Percentiles rank a stretch among this genome's conserved stretches.
phyloP scores from a whole-genome alignment of 2,797 vertebrate species.

The Megalops cyprinoides region DNA sequence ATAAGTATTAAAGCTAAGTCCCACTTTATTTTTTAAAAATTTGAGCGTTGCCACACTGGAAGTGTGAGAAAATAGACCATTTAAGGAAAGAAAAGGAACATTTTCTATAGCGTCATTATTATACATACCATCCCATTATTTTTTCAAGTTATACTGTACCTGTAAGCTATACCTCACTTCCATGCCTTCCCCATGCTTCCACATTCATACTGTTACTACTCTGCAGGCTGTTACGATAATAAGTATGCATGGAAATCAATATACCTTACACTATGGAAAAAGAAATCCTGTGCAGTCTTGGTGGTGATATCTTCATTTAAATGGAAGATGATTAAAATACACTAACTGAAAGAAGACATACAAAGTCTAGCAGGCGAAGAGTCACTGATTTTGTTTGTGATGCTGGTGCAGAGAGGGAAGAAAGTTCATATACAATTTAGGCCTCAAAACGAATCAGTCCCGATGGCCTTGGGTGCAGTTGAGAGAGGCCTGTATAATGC shows the following conservation, averaged over 20 bases:
- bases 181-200: not conserved
- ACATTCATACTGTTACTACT: not conserved
- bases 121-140: not conserved
- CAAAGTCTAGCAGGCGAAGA: not conserved
- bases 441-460: not conserved
- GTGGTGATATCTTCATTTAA: not conserved
- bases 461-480: not conserved
- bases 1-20: not conserved
- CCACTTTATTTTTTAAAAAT: too few species aligned
- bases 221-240: not conserved
- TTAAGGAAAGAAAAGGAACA: not conserved
- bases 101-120: not conserved
- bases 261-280: constrained; percentile 1
- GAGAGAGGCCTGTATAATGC: constrained; percentile 3
- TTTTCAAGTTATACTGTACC: not conserved
- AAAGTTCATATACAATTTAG: not conserved
- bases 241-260: constrained; percentile 13
- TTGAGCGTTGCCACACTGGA: not conserved
- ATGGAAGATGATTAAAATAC: not conserved
- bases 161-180: not conserved
- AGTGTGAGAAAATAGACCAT: not conserved
- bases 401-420: not conserved
- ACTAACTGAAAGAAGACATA: not conserved
- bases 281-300: not conserved
- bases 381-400: not conserved